Conservation (phyloP, 2,888 invertebrate genomes). For the Glaucopsyche alexis region DNA sequence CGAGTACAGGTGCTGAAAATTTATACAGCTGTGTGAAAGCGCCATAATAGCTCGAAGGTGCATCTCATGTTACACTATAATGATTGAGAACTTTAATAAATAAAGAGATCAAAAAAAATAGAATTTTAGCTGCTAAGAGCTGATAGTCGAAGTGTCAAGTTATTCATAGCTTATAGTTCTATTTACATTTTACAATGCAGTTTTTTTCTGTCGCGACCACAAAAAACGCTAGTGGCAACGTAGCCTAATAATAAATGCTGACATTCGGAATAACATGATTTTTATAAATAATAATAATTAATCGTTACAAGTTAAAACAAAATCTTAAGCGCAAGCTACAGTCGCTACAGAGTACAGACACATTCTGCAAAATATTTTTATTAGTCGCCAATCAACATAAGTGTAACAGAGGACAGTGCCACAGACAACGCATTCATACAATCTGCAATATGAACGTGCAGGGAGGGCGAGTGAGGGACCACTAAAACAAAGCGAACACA, state of each 20-base stretch:
- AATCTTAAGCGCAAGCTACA: too few species aligned
- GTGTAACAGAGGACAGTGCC: slow-evolving; percentile 10
- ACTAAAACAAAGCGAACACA: slow-evolving; percentile 75
- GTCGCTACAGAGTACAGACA: too few species aligned
- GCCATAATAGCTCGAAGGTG: slow-evolving; percentile 39
- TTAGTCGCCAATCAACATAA: neutral
- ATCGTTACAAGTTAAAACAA: too few species aligned
- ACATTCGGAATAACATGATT: too few species aligned
- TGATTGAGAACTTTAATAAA: neutral
- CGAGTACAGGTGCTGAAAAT: slow-evolving; percentile 40
- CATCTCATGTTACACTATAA: slow-evolving; percentile 25
- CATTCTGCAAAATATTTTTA: neutral
- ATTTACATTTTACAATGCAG: too few species aligned
- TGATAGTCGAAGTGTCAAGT: too few species aligned
- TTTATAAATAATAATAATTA: too few species aligned
- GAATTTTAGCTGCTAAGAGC: neutral
- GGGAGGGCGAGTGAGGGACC: slow-evolving; percentile 54
- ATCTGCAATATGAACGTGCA: slow-evolving; percentile 56
- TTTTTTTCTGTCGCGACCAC: too few species aligned
- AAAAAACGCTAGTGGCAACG: too few species aligned
- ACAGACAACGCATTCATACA: slow-evolving; percentile 31
- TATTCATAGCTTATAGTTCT: too few species aligned
- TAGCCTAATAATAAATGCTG: too few species aligned
- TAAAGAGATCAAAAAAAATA: neutral
- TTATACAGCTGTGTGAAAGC: slow-evolving; percentile 40